Evolutionary conservation across 1,140 invertebrate genomes (phyloP), one percentile per base, ranked within the genome.

Genomic region (Heliothis virescens): DNA sequence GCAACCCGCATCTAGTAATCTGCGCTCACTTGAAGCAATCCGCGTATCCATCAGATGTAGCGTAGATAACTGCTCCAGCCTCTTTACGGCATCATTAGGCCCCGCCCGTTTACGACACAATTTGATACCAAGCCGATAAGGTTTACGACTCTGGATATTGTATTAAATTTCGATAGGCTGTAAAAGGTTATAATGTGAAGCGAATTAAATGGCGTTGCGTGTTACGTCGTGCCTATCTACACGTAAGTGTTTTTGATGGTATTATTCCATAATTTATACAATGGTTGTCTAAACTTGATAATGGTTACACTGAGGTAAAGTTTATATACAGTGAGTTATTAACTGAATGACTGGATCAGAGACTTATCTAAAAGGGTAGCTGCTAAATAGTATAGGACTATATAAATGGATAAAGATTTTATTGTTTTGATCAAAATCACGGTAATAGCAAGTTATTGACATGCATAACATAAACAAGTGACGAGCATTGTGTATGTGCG

Each of bases 91-190:
- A 48, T 67, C 63, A 67, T 67, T 67, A 67, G 41, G 16, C 18
- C 18, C 63, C 12, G 11, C 41, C 48, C 63, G 63, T 67, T 67
- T 67, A 67, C 62, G 62, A 65, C 62, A 48, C 63, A 67, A n/a
- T 67, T 67, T 67, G 29, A 67, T 67, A 67, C 11, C n/a, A 67
- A 67, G 7, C 7, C 63, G 63, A 67, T 67, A 67, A 67, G 34
- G 41, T 67, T 67, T 67, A 67, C 15, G 16, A 48, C 63, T 48
- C 5, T 48, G 63, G 63, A 67, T 67, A 67, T 67, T 67, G 63
- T 67, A 67, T 67, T 67, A 67, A 67, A 67, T 67, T 67, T 67
- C 16, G 63, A 67, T 67, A 67, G 41, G 12, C 18, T 34, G 63
- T 67, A 67, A 67, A 67, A 67, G 41, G 16, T 67, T 67, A 48